Base-by-base conservation (phyloP, 2,113 vertebrate genomes). In the Sinocyclocheilus rhinocerous region DNA sequence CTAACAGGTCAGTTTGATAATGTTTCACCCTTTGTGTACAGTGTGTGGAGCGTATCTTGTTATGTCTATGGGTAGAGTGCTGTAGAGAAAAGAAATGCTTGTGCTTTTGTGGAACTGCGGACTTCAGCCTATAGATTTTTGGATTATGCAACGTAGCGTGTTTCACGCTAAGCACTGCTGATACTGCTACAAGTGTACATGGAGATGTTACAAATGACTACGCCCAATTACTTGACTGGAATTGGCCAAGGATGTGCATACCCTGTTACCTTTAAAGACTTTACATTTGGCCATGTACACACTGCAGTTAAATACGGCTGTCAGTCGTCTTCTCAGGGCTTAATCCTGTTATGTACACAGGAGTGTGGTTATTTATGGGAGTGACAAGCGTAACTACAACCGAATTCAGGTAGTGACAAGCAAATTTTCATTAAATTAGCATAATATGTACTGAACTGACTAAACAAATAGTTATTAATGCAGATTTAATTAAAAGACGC, bases 1-100 rank as follows among this genome's bases (percentile, higher is more conserved):
- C 89, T 87, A 76, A 57, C 65, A 50, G 88, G 83, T 78, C 61
- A 85, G 87, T 72, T 89, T 84, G 70, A 89, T 89, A 90, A 81
- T 57, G 85, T 84, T 73, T 48, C 82, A 84, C 59, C 76, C 83
- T 76, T 89, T 84, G 59, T 83, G 80, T 87, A 29, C 33, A 82
- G 70, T 45, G 36, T 80, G 79, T 76, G 18, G 61, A 82, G 36
- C 36, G 52, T 67, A 78, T 85, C 78, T 87, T 87, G 83, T 84
- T 85, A 65, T 67, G 26, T 75, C 73, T 78, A 26, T 69, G 70
- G 48, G 29, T 67, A 22, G 52, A 24, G 24, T 24, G 11, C 73
- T 59, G 26, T 59, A 48, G 76, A 85, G 52, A 61, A 73, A 61
- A 80, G 50, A 79, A 26, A 36, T 61, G 15, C 29, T 79, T 59